phyloP scores from a whole-genome alignment of 1,140 invertebrate genomes.

The Camponotus floridanus region DNA sequence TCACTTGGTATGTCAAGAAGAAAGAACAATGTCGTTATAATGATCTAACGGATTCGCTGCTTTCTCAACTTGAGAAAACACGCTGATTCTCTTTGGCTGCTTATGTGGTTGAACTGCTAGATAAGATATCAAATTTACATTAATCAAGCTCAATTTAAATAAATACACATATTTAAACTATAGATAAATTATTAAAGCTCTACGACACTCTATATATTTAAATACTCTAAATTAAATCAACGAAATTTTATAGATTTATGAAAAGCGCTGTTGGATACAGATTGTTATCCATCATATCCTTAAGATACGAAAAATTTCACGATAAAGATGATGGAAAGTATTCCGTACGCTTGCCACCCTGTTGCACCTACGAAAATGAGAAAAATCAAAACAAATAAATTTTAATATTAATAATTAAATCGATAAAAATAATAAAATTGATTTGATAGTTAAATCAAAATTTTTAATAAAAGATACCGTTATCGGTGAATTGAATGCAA shows the following conservation, averaged over 20 bases:
- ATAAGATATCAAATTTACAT: constrained; percentile 18
- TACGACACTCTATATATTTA: background rate
- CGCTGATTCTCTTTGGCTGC: constrained; percentile 40
- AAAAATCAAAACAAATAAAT: constrained; percentile 17
- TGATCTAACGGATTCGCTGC: background rate
- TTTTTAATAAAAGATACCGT: constrained; percentile 65
- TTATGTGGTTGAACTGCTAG: constrained; percentile 18
- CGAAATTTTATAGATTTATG: background rate
- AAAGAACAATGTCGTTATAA: constrained; percentile 4
- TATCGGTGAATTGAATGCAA: constrained; percentile 80
- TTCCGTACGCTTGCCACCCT: background rate
- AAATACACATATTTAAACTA: constrained; percentile 16
- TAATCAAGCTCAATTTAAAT: constrained; percentile 14
- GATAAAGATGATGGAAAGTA: constrained; percentile 22
- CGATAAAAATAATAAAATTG: background rate
- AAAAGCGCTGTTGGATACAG: background rate
- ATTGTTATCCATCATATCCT: constrained; percentile 8
- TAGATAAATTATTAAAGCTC: constrained; percentile 37
- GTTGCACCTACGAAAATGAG: constrained; percentile 38
- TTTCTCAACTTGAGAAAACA: background rate
- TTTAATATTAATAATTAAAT: constrained; percentile 12
- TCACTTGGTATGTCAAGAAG: background rate
- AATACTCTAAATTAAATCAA: constrained; percentile 25
- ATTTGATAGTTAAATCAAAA: background rate
- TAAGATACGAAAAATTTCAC: constrained; percentile 1